phyloP scores from a whole-genome alignment of 2,797 vertebrate species.

The Tachyglossus aculeatus region DNA sequence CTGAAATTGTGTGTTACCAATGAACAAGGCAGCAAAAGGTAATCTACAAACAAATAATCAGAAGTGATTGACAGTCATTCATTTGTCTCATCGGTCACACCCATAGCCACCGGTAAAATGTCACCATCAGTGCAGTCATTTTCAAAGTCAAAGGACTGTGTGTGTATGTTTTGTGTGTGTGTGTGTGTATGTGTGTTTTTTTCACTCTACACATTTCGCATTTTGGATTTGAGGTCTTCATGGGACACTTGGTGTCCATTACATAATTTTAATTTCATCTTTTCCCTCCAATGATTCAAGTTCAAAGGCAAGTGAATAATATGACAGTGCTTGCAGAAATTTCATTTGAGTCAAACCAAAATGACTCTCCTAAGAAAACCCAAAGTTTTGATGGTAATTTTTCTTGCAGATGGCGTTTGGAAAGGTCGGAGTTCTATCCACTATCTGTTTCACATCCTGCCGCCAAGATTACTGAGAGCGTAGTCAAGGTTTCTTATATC shows the following conservation, averaged over 20 bases:
- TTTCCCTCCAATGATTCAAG: slow-evolving; percentile 5
- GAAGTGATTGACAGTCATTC: too few species aligned
- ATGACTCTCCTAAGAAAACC: slow-evolving; percentile 54
- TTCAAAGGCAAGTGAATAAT: slow-evolving; percentile 12
- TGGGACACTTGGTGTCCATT: fast-evolving
- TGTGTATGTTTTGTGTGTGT: too few species aligned
- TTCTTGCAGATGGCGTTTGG: slow-evolving; percentile 41
- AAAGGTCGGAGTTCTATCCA: slow-evolving; percentile 59
- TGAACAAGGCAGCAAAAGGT: too few species aligned
- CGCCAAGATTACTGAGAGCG: slow-evolving; percentile 41
- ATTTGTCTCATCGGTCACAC: too few species aligned
- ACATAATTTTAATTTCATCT: slow-evolving; percentile 6
- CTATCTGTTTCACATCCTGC: slow-evolving; percentile 43
- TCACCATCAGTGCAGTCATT: too few species aligned
- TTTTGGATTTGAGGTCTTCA: too few species aligned
- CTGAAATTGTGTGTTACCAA: too few species aligned
- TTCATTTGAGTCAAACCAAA: slow-evolving; percentile 44
- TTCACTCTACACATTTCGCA: too few species aligned
- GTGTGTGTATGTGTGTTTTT: too few species aligned
- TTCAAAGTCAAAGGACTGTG: too few species aligned
- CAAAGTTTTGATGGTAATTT: slow-evolving; percentile 62
- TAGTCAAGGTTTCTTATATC: slow-evolving; percentile 4
- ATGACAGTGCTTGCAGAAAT: slow-evolving; percentile 33
- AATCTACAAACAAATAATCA: too few species aligned
- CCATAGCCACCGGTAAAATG: too few species aligned